Conservation (phyloP, 2,888 invertebrate genomes). For the Agonum fuliginosum region DNA sequence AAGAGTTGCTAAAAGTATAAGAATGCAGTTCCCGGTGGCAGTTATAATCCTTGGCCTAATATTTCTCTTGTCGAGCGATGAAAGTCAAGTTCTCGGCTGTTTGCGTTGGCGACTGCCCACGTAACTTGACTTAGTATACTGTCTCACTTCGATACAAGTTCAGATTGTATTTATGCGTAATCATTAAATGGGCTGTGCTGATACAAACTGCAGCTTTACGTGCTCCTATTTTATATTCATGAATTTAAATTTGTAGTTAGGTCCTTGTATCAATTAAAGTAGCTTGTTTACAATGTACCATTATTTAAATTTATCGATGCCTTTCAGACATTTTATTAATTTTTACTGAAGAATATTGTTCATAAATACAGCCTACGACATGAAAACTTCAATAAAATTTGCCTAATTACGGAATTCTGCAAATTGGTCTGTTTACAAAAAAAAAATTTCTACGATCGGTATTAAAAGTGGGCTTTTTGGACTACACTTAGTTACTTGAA, state of each 20-base stretch:
- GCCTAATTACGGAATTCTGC: too few relatives aligned
- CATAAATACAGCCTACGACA: too few relatives aligned
- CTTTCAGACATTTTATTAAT: too few relatives aligned
- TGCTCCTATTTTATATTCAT: slow-evolving; percentile 49
- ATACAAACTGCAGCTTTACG: slow-evolving; percentile 7
- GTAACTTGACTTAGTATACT: slow-evolving; percentile 17
- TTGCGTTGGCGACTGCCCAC: slow-evolving; percentile 29
- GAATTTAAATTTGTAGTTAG: slow-evolving; percentile 55
- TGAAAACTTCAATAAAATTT: too few relatives aligned
- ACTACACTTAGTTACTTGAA: too few relatives aligned
- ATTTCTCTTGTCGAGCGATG: slow-evolving; percentile 16
- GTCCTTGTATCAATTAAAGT: slow-evolving; percentile 53
- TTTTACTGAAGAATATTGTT: slow-evolving; percentile 3
- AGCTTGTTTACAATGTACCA: slow-evolving; percentile 52
- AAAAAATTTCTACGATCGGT: too few relatives aligned
- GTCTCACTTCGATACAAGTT: slow-evolving; percentile 25
- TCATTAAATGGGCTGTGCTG: slow-evolving; percentile 35
- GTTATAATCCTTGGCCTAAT: slow-evolving; percentile 56
- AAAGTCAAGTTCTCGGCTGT: slow-evolving; percentile 55
- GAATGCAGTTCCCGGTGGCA: too few relatives aligned
- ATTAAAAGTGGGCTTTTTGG: too few relatives aligned
- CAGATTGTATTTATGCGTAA: slow-evolving; percentile 45
- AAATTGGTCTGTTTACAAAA: too few relatives aligned
- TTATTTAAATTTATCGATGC: slow-evolving; percentile 47
- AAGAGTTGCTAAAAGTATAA: too few relatives aligned